Percentiles rank a stretch among this genome's conserved stretches.
Evolutionary conservation across 37 sponge, comb jelly and placozoan genomes (phyloP).

Genomic region (Crambe crambe): DNA sequence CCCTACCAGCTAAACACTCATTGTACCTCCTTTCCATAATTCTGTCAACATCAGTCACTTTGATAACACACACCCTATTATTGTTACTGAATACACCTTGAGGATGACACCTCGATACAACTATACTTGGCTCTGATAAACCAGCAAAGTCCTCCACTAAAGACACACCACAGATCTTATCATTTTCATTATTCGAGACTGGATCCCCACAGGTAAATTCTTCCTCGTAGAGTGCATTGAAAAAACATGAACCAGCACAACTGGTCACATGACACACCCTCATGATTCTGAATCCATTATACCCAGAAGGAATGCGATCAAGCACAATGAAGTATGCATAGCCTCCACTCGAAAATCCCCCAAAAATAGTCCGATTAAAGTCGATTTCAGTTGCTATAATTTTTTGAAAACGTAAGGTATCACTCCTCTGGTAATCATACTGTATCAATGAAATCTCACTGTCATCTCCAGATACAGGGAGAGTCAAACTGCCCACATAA

Average conservation of each 20-base stretch:
- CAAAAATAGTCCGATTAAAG: neutral
- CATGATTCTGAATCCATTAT: slow-evolving; percentile 4
- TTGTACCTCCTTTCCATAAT: slow-evolving; percentile 12
- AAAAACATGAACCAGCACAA: neutral
- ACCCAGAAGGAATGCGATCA: neutral
- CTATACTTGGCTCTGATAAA: neutral
- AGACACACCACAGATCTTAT: neutral
- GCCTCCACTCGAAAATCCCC: slow-evolving; percentile 14
- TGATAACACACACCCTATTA: slow-evolving; percentile 12
- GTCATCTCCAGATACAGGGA: neutral
- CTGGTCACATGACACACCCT: slow-evolving; percentile 13
- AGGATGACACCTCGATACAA: slow-evolving; percentile 14
- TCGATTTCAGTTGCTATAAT: neutral
- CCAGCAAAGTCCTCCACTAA: neutral
- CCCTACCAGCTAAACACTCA: neutral
- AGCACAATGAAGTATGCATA: slow-evolving; percentile 14
- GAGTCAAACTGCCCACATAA: slow-evolving; percentile 19
- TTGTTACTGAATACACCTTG: neutral
- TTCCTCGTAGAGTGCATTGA: slow-evolving; percentile 9
- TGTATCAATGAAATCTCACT: neutral
- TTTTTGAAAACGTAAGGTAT: neutral
- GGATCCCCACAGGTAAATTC: neutral
- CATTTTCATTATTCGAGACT: neutral
- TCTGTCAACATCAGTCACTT: neutral
- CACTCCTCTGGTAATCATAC: neutral